Conservation (phyloP, 2,797 vertebrate genomes). For the Channallabes apus region DNA sequence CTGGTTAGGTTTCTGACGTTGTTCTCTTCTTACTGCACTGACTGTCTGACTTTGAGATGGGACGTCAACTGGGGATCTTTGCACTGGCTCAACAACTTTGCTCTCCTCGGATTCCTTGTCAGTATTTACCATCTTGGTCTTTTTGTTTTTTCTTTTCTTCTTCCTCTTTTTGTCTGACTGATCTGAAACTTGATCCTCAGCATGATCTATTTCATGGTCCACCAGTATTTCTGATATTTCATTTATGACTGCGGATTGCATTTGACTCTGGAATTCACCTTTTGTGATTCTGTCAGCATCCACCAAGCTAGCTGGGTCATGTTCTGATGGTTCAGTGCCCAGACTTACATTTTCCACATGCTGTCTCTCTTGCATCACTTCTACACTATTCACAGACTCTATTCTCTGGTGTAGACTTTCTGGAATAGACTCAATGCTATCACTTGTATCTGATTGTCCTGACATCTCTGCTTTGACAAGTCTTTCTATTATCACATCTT, state of each 20-base stretch:
- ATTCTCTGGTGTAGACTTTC: neutral
- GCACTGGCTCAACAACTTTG: slow-evolving; percentile 32
- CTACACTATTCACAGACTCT: slow-evolving; percentile 17
- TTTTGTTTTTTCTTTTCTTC: slow-evolving; percentile 56
- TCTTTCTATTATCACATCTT: slow-evolving; percentile 18
- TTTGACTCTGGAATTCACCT: slow-evolving; percentile 21
- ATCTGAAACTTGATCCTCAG: slow-evolving; percentile 42
- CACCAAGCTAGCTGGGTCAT: neutral
- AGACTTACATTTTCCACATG: slow-evolving; percentile 12
- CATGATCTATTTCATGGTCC: slow-evolving; percentile 18
- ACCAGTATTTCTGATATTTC: neutral
- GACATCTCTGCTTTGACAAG: slow-evolving; percentile 24
- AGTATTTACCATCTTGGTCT: slow-evolving; percentile 24
- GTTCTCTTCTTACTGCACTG: slow-evolving; percentile 42
- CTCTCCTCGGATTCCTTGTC: slow-evolving; percentile 36
- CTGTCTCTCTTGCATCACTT: neutral
- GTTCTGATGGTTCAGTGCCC: slow-evolving; percentile 12
- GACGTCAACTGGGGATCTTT: slow-evolving; percentile 29
- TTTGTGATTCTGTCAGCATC: slow-evolving; percentile 1
- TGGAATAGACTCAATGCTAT: slow-evolving; percentile 1
- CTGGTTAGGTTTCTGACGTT: slow-evolving; percentile 59
- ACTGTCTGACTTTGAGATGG: slow-evolving; percentile 38
- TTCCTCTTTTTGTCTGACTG: slow-evolving; percentile 48
- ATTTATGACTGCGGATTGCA: neutral
- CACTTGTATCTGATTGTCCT: slow-evolving; percentile 1